Evolutionary conservation across 2,888 invertebrate genomes (phyloP), one percentile per base, ranked within the genome.

Genomic region (Nomada flava): DNA sequence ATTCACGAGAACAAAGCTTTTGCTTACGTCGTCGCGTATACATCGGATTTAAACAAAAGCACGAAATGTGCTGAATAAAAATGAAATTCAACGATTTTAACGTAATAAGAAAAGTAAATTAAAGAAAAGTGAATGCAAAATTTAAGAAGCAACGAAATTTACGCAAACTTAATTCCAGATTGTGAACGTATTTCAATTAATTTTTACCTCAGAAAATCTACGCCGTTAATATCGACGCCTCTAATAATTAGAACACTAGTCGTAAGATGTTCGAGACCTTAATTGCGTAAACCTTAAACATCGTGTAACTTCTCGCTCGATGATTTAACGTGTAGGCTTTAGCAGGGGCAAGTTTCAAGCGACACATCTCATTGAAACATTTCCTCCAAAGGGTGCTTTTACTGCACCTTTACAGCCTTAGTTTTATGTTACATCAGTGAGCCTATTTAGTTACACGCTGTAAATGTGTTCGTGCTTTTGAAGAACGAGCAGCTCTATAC

Each of bases 381-480:
- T 59, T 59, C 29, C 47, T 69, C 20, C 13, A 63, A 69, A 77
- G 62, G 44, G 26, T 52, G 44, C 53, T 68, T 55, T 59, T 52
- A 64, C 50, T 52, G 10, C 63, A n/a, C 42, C 29, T 47, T 57
- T 2, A 5, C 69, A 52, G 59, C 15, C 42, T 68, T 68, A 60
- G 74, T 23, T 68, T 60, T 23, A 60, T 59, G 59, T 68, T 68
- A 18, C 74, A 42, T 23, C 50, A 18, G 44, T 57, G 50, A 7
- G 57, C 44, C 68, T 76, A 78, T 78, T 68, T 63, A 57, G 55
- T 76, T 53, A 52, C 57, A 64, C 5, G n/a, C 42, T 36, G 23
- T 18, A 23, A 29, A 29, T n/a, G 62, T 76, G 77, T 69, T 15
- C 13, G 63, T 29, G 55, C 68, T 63, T 76, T 64, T 64, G 77